phyloP scores from a whole-genome alignment of 2,888 invertebrate species.

The Cecidostiba fungosa region DNA sequence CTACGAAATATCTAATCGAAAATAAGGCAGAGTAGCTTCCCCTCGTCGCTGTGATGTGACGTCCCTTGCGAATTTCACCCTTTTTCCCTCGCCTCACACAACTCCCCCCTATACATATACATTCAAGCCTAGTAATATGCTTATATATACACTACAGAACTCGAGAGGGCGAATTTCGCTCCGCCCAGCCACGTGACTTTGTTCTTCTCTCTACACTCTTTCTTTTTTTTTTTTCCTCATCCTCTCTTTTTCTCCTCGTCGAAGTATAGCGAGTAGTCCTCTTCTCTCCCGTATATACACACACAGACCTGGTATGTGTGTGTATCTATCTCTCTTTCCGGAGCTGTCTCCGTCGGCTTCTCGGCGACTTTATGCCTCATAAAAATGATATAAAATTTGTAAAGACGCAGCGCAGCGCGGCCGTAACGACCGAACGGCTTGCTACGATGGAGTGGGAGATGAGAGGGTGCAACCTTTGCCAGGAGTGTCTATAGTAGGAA shows the following conservation, averaged over 20 bases:
- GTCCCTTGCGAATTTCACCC: constrained; percentile 57
- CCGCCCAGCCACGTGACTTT: constrained; percentile 76
- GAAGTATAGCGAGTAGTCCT: constrained; percentile 30
- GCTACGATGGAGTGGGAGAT: constrained; percentile 73
- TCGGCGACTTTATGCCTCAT: constrained; percentile 79
- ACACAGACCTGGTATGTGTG: constrained; percentile 23
- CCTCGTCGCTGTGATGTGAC: background rate
- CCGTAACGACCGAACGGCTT: constrained; percentile 77
- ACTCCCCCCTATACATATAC: background rate
- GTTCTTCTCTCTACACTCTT: background rate
- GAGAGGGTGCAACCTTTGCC: constrained; percentile 61
- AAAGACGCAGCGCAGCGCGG: constrained; percentile 74
- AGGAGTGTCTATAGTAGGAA: too few relatives aligned
- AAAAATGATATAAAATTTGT: constrained; percentile 80
- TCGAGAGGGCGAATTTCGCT: constrained; percentile 72
- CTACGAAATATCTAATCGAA: constrained; percentile 60
- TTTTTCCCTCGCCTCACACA: background rate
- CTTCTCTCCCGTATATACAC: constrained; percentile 8
- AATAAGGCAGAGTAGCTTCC: constrained; percentile 20
- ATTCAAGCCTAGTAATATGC: background rate
- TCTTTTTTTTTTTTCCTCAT: background rate
- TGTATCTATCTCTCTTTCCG: constrained; percentile 56
- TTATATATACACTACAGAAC: background rate
- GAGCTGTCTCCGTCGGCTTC: constrained; percentile 72
- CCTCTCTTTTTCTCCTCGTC: constrained; percentile 56